phyloP scores from a whole-genome alignment of 2,113 vertebrate genomes.

The Notothenia rossii region DNA sequence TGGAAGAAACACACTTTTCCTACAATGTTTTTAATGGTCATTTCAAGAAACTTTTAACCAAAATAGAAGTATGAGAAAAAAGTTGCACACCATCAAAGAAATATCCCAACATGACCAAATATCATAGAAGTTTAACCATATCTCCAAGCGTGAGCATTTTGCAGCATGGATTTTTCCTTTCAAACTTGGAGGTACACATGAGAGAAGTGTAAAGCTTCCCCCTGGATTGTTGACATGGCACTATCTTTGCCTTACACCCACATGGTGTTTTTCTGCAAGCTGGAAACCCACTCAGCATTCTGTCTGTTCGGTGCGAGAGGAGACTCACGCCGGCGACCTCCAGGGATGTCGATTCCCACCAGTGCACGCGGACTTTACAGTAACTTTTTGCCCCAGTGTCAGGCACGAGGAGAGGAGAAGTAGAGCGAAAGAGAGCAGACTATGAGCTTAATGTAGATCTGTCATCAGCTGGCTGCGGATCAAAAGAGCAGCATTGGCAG shows the following conservation, averaged over 20 bases:
- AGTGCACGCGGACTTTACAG: conserved; percentile 35
- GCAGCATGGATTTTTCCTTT: conserved; percentile 6
- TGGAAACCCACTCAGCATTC: conserved; percentile 58
- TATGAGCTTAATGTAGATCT: conserved; percentile 79
- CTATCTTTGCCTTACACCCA: conserved; percentile 58
- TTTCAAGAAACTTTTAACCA: neutral
- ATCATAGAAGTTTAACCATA: neutral
- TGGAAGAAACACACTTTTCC: too few species aligned
- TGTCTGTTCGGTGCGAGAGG: conserved; percentile 28
- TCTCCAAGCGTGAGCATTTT: neutral
- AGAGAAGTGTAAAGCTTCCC: conserved; percentile 35
- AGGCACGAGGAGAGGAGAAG: conserved; percentile 43
- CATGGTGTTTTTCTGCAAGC: conserved; percentile 45
- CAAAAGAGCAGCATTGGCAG: conserved; percentile 81
- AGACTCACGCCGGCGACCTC: conserved; percentile 20
- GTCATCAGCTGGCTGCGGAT: conserved; percentile 81
- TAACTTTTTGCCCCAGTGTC: conserved; percentile 54
- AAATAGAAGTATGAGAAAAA: neutral
- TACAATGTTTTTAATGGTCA: neutral
- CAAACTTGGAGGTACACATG: conserved; percentile 14
- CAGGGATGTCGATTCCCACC: conserved; percentile 31
- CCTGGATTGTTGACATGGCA: conserved; percentile 31
- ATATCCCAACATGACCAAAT: too few species aligned
- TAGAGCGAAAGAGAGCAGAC: conserved; percentile 48
- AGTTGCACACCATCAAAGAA: neutral